These are phyloP conservation scores for Eupithecia inturbata DNA, from an alignment of 2,888 invertebrate genomes.

Conservation along the genomic window DNA sequence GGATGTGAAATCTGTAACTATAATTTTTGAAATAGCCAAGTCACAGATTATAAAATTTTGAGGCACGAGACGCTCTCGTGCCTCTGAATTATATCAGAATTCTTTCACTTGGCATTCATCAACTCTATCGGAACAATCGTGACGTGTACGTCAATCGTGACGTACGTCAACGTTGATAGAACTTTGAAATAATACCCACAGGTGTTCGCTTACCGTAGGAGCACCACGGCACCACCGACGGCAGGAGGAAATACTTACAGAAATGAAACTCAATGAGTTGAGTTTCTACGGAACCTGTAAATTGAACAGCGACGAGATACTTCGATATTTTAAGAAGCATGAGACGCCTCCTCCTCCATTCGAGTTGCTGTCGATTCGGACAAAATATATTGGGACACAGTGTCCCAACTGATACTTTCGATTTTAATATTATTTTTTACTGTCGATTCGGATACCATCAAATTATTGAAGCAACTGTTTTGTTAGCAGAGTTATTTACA, in stretches of 20 bases:
- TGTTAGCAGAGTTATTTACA: not conserved
- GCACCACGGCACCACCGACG: not conserved
- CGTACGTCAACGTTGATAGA: too few species aligned
- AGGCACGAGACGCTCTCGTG: too few species aligned
- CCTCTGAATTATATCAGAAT: not conserved
- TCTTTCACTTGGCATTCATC: not conserved
- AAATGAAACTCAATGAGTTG: not conserved
- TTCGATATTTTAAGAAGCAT: not conserved
- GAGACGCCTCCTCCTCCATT: too few species aligned
- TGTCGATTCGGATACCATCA: too few species aligned
- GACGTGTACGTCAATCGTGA: too few species aligned
- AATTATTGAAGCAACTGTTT: too few species aligned
- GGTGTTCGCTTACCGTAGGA: not conserved
- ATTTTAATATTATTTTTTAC: too few species aligned
- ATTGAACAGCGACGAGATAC: not conserved
- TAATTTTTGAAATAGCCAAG: not conserved
- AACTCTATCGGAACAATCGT: too few species aligned
- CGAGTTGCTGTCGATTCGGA: too few species aligned
- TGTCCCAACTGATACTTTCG: too few species aligned
- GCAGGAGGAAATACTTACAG: not conserved
- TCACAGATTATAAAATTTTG: too few species aligned
- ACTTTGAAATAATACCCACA: conserved; percentile 11
- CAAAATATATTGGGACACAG: too few species aligned
- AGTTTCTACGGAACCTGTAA: not conserved
- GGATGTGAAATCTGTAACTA: not conserved